Evolutionary conservation across 1,140 invertebrate genomes (phyloP), one percentile per base, ranked within the genome.

Genomic region (Camponotus vicinus): DNA sequence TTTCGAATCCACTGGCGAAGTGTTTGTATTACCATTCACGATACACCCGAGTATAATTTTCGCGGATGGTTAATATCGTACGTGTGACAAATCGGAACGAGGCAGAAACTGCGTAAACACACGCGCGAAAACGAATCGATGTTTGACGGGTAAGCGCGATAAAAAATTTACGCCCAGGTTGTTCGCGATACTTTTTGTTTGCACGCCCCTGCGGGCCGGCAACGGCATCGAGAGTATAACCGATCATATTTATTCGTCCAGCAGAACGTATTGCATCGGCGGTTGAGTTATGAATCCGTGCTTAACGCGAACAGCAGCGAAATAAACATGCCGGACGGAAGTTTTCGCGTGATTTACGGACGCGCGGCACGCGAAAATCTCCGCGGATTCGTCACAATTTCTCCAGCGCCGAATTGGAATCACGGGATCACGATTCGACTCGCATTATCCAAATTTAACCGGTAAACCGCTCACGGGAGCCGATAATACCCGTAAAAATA

Each of bases 161-260:
- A 75, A 83, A 82, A 80, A 83, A 66, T 52, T 52, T 52, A 52
- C 49, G 49, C 49, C 15, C 40, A n/a, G 49, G 21, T 71, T 49
- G 52, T n/a, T 71, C 40, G 69, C 27, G 55, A 63, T 83, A 61
- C 69, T 83, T 73, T 83, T 73, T 83, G 32, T 61, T 73, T 32
- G 37, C 52, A 42, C 78, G 66, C 34, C 34, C 3, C 52, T 59
- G 4, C 37, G 13, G 78, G 21, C 52, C 37, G 55, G 18, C 67
- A 45, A 73, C 40, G 40, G 66, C 59, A 73, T 59, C 52, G 67
- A 11, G 55, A 73, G 40, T 83, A 73, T 82, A 82, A 82, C 69
- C 69, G 69, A 75, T 83, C 69, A 59, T 83, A 83, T 83, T 83
- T 83, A 83, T 83, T 57, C 79, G 79, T 83, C 79, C 55, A n/a